A percentile compares a stretch with the other conserved stretches of the same genome.
These are phyloP conservation scores for Perca schrenkii DNA, from an alignment of 2,113 vertebrate genomes.

Conservation along the genomic window DNA sequence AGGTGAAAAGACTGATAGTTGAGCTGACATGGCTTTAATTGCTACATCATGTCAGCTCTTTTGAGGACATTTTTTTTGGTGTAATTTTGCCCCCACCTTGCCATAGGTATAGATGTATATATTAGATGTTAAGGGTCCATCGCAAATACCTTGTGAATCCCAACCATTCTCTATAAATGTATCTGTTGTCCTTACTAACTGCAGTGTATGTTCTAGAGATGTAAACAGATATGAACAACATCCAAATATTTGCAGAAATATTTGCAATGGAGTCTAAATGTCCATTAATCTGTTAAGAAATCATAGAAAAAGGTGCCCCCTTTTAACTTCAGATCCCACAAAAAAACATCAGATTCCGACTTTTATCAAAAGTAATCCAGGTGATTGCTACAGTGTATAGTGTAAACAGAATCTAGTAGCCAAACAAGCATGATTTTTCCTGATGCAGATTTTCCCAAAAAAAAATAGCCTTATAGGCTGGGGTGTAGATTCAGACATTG, in stretches of 20 bases:
- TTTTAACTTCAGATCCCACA: background rate
- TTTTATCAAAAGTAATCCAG: no score
- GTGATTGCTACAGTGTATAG: no score
- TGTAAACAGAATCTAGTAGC: no score
- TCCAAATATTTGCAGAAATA: background rate
- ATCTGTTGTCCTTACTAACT: background rate
- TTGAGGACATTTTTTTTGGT: background rate
- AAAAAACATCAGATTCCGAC: no score
- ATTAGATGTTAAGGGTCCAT: background rate
- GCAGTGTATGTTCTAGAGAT: background rate
- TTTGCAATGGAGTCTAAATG: background rate
- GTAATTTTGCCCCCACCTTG: no score
- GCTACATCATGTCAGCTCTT: background rate
- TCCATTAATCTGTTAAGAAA: background rate
- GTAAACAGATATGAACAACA: background rate
- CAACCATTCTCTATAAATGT: background rate
- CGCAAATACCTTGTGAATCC: background rate
- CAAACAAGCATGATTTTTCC: no score
- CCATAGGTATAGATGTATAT: background rate
- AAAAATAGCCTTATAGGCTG: no score
- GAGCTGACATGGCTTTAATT: conserved; percentile 1
- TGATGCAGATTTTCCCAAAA: no score
- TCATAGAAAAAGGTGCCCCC: no score
- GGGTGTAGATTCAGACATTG: no score
- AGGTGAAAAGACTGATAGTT: conserved; percentile 22